phyloP scores from a whole-genome alignment of 2,113 vertebrate genomes.

The Thermophis baileyi region DNA sequence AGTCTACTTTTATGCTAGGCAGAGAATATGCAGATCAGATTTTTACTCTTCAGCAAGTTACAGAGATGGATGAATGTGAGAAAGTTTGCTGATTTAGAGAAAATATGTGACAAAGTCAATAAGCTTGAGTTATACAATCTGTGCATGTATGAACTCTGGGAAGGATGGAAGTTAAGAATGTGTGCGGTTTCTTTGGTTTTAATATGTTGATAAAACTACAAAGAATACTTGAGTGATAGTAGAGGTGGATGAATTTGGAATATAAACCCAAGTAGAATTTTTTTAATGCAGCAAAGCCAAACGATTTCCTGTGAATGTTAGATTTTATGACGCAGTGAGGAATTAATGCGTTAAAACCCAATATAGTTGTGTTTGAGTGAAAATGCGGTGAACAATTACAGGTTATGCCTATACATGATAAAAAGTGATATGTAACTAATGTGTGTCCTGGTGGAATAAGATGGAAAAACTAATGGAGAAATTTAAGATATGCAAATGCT shows the following conservation, averaged over 20 bases:
- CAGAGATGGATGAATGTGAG: not conserved
- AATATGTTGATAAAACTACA: not conserved
- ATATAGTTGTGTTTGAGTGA: not conserved
- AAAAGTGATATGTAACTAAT: not conserved
- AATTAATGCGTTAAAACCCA: not conserved
- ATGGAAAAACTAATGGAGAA: not conserved
- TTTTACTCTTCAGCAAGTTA: not conserved
- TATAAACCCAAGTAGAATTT: not conserved
- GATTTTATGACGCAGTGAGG: not conserved
- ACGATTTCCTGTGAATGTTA: not conserved
- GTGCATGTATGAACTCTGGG: not conserved
- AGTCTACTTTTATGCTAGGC: not conserved
- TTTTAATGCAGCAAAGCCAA: not conserved
- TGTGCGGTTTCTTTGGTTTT: not conserved
- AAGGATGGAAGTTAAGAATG: not conserved
- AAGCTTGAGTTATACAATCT: not conserved
- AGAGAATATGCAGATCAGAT: not conserved
- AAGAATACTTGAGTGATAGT: not conserved
- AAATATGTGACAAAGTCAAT: not conserved
- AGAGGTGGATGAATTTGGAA: not conserved
- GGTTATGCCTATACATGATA: not conserved
- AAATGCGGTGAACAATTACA: not conserved
- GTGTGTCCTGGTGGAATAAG: not conserved
- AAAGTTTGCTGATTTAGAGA: not conserved
- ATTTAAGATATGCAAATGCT: not conserved